Evolutionary conservation across 2,113 vertebrate genomes (phyloP).

Genomic region (Notothenia coriiceps): DNA sequence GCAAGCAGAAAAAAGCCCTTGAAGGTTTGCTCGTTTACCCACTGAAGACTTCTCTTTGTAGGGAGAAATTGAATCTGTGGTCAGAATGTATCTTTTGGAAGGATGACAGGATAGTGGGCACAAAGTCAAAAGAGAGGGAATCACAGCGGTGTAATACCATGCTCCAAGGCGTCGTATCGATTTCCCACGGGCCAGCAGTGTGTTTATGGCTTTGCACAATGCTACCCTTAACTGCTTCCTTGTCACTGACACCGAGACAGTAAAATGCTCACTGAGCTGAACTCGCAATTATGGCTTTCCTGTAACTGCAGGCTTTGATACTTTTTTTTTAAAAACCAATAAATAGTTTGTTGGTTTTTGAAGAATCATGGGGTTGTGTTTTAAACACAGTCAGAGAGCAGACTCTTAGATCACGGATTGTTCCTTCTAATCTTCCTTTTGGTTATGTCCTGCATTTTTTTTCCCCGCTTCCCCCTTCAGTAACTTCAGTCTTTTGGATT

Average conservation of each 20-base stretch:
- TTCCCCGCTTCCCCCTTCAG: neutral
- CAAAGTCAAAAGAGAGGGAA: conserved; percentile 49
- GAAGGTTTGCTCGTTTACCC: conserved; percentile 14
- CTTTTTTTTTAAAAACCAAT: conserved; percentile 17
- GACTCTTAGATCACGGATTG: neutral
- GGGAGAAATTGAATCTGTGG: conserved; percentile 42
- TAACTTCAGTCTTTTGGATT: neutral
- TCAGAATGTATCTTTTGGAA: conserved; percentile 8
- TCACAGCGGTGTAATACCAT: conserved; percentile 66
- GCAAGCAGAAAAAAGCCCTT: no score
- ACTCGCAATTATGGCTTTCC: conserved; percentile 32
- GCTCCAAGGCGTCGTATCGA: conserved; percentile 63
- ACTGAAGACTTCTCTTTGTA: conserved; percentile 38
- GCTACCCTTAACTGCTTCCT: conserved; percentile 61
- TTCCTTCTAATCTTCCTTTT: no score
- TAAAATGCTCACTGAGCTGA: conserved; percentile 57
- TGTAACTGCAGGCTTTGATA: conserved; percentile 13
- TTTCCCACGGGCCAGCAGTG: conserved; percentile 63
- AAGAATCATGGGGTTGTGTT: conserved; percentile 20
- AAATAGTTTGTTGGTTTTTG: conserved; percentile 19
- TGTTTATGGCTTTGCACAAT: conserved; percentile 71
- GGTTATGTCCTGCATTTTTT: neutral
- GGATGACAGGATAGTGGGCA: conserved; percentile 31
- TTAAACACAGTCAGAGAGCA: neutral
- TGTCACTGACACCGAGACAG: conserved; percentile 52